Conservation (phyloP, 2,888 invertebrate genomes). For the Ecliptopera silaceata region DNA sequence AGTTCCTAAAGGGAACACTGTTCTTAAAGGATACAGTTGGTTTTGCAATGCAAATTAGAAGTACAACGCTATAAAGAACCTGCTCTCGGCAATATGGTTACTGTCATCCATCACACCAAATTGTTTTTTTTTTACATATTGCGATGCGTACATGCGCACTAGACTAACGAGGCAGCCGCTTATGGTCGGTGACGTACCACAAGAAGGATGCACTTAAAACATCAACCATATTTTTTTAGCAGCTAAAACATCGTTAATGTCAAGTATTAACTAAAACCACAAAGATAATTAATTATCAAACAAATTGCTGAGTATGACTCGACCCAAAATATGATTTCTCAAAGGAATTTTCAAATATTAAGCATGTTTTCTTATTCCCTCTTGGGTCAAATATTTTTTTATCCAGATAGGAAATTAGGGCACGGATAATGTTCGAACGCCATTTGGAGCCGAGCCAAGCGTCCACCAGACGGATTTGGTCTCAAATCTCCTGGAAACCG, state of each 20-base stretch:
- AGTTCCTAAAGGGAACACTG: constrained; percentile 3
- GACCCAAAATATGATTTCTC: constrained; percentile 31
- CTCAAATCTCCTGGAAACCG: constrained; percentile 64
- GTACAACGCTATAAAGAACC: background rate
- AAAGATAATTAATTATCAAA: too few species aligned
- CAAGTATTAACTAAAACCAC: too few species aligned
- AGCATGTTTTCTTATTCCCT: constrained; percentile 47
- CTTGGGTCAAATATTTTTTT: constrained; percentile 58
- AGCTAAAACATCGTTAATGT: too few species aligned
- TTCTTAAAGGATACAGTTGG: background rate
- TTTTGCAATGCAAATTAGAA: constrained; percentile 12
- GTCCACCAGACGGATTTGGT: constrained; percentile 54
- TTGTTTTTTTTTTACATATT: too few species aligned
- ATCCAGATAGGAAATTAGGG: constrained; percentile 67
- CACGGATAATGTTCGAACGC: constrained; percentile 60
- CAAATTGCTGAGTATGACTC: too few species aligned
- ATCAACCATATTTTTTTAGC: too few species aligned
- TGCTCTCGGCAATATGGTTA: too few species aligned
- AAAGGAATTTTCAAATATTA: constrained; percentile 31
- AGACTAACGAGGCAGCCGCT: too few species aligned
- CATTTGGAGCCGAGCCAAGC: constrained; percentile 69
- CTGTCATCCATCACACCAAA: too few species aligned
- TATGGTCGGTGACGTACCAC: too few species aligned
- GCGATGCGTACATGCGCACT: too few species aligned
- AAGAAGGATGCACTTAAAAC: too few species aligned